A percentile compares a stretch with the other conserved stretches of the same genome.
Evolutionary conservation across 1,140 invertebrate genomes (phyloP).

Genomic region (Sitobion miscanthi): DNA sequence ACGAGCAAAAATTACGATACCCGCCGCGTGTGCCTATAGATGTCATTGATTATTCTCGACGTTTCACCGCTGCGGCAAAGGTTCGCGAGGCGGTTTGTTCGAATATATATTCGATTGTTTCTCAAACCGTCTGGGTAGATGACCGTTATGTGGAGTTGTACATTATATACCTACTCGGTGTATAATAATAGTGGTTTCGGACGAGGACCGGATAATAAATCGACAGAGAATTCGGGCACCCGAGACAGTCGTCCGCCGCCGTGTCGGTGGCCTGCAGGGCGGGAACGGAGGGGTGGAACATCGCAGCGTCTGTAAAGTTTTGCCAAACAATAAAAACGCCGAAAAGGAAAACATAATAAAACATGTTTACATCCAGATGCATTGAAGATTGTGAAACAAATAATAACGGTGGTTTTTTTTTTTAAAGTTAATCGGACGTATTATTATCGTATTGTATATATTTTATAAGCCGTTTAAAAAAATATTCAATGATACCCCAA

Average conservation of each 20-base stretch:
- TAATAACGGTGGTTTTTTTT: slow-evolving; percentile 15
- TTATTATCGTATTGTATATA: background rate
- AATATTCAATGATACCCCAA: background rate
- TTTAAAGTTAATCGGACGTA: background rate
- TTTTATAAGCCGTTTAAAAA: background rate
- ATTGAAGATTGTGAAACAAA: slow-evolving; percentile 7
- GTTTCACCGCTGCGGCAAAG: background rate
- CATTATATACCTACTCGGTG: background rate
- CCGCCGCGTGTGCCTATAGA: background rate
- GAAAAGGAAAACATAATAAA: slow-evolving; percentile 45
- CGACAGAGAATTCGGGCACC: slow-evolving; percentile 23
- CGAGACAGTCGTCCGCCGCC: slow-evolving; percentile 18
- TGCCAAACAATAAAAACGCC: slow-evolving; percentile 33
- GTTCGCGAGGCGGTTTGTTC: background rate
- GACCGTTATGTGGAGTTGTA: slow-evolving; percentile 9
- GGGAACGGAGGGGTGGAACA: background rate
- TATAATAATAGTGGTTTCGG: background rate
- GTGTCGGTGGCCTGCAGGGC: background rate
- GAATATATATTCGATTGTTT: slow-evolving; percentile 14
- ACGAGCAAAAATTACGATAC: background rate
- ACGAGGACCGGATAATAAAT: slow-evolving; percentile 47
- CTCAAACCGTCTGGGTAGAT: slow-evolving; percentile 14
- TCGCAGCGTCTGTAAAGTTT: slow-evolving; percentile 42
- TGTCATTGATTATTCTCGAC: background rate
- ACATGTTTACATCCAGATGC: slow-evolving; percentile 21